Evolutionary conservation across 2,888 invertebrate genomes (phyloP).

Genomic region (Hipparchia sbordonii): DNA sequence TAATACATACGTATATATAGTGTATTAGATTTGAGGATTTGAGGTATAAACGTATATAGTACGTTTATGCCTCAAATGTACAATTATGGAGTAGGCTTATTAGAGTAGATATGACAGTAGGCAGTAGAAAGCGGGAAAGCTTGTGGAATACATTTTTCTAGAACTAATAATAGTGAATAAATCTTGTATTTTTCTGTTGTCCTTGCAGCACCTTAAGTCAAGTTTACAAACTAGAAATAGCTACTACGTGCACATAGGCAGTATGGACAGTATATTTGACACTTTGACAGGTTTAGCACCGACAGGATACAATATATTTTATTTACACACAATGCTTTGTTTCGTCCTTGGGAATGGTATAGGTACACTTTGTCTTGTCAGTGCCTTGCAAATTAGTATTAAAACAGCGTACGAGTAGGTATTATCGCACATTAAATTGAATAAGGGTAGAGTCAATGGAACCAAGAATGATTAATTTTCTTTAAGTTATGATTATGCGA

Average conservation of each 20-base stretch:
- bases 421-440: conserved; percentile 23
- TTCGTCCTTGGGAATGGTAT: conserved; percentile 44
- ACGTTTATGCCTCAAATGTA: too few relatives aligned
- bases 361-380: conserved; percentile 30
- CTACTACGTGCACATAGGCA: neutral
- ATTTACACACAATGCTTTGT: conserved; percentile 48
- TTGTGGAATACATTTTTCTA: too few relatives aligned
- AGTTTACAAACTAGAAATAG: conserved; percentile 25
- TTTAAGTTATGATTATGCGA: neutral
- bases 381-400: conserved; percentile 38
- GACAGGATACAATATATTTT: conserved; percentile 34
- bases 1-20: too few relatives aligned
- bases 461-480: neutral
- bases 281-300: conserved; percentile 24
- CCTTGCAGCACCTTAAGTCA: neutral
- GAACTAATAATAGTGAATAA: too few relatives aligned
- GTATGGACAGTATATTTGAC: conserved; percentile 21
- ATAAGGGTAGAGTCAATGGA: neutral
- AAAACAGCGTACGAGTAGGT: conserved; percentile 26
- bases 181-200: too few relatives aligned
- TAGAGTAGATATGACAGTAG: too few relatives aligned
- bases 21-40: too few relatives aligned
- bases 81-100: too few relatives aligned
- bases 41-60: too few relatives aligned
- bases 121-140: too few relatives aligned